A percentile compares a stretch with the other conserved stretches of the same genome.
Evolutionary conservation across 2,888 invertebrate genomes (phyloP).

Genomic region (Ypsolopha scabrella): DNA sequence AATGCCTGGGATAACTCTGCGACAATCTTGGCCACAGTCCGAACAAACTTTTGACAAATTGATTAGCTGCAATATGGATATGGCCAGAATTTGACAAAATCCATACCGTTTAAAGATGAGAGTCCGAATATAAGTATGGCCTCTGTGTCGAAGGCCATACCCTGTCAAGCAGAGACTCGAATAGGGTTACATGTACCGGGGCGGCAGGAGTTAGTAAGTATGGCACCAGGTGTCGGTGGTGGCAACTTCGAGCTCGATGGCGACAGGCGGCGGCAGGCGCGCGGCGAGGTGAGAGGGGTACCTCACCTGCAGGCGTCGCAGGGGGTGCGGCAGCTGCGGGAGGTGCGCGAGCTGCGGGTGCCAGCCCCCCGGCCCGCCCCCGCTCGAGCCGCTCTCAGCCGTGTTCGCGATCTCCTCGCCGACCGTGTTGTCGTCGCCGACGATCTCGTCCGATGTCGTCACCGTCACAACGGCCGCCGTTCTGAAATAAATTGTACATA

Average conservation of each 20-base stretch:
- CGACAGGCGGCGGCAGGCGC: slow-evolving; percentile 38
- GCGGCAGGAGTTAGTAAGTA: background rate
- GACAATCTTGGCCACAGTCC: too few relatives aligned
- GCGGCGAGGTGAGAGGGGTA: slow-evolving; percentile 9
- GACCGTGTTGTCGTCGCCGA: background rate
- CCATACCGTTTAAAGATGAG: too few relatives aligned
- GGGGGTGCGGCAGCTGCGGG: slow-evolving; percentile 69
- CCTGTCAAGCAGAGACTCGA: too few relatives aligned
- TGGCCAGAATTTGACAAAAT: too few relatives aligned
- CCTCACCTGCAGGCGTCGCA: slow-evolving; percentile 38
- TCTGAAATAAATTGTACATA: background rate
- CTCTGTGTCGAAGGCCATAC: too few relatives aligned
- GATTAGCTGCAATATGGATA: too few relatives aligned
- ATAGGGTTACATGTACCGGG: too few relatives aligned
- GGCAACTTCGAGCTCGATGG: slow-evolving; percentile 56
- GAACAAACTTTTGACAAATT: too few relatives aligned
- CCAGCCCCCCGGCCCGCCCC: slow-evolving; percentile 36
- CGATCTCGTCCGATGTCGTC: slow-evolving; percentile 11
- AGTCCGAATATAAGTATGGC: too few relatives aligned
- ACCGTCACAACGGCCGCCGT: slow-evolving; percentile 14
- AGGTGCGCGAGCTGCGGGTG: slow-evolving; percentile 72
- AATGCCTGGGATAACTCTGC: too few relatives aligned
- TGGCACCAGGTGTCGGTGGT: slow-evolving; percentile 51
- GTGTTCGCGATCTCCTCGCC: slow-evolving; percentile 11
- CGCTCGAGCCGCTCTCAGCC: slow-evolving; percentile 10